Percentiles rank a stretch among this genome's conserved stretches.
Evolutionary conservation across 2,797 vertebrate genomes (phyloP).

Genomic region (Forpus xanthops): DNA sequence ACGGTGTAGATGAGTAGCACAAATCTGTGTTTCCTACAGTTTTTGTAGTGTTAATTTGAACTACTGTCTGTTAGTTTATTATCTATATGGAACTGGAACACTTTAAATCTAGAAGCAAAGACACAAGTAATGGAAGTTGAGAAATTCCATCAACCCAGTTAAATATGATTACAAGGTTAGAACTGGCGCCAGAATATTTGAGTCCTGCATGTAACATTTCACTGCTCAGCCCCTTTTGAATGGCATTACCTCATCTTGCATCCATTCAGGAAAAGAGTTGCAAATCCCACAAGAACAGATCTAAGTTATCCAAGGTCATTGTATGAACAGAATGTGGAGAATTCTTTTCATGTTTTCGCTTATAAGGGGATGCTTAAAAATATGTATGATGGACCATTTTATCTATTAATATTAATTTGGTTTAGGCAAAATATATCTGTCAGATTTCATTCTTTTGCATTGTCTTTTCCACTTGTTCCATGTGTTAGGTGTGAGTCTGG

Average conservation of each 20-base stretch:
- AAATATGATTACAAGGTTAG: constrained; percentile 21
- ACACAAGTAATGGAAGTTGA: constrained; percentile 28
- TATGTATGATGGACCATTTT: background rate
- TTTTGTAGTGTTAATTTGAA: background rate
- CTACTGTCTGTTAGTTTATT: background rate
- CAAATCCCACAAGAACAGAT: constrained; percentile 44
- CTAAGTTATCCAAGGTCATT: constrained; percentile 47
- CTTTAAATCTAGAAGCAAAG: background rate
- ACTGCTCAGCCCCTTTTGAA: constrained; percentile 27
- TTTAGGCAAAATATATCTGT: background rate
- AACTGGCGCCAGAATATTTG: constrained; percentile 9
- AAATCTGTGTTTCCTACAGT: background rate
- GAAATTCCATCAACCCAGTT: constrained; percentile 48
- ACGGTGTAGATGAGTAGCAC: background rate
- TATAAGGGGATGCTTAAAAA: background rate
- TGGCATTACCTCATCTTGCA: constrained; percentile 70
- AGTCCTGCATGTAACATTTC: constrained; percentile 14
- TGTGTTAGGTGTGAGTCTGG: background rate
- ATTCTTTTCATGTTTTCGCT: background rate
- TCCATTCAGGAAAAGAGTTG: constrained; percentile 65
- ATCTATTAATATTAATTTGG: background rate
- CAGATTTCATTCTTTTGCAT: background rate
- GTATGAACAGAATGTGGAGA: background rate
- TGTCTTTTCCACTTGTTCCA: background rate
- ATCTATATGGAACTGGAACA: background rate